Conservation (phyloP, 2,888 invertebrate genomes). For the Onchidella celtica region DNA sequence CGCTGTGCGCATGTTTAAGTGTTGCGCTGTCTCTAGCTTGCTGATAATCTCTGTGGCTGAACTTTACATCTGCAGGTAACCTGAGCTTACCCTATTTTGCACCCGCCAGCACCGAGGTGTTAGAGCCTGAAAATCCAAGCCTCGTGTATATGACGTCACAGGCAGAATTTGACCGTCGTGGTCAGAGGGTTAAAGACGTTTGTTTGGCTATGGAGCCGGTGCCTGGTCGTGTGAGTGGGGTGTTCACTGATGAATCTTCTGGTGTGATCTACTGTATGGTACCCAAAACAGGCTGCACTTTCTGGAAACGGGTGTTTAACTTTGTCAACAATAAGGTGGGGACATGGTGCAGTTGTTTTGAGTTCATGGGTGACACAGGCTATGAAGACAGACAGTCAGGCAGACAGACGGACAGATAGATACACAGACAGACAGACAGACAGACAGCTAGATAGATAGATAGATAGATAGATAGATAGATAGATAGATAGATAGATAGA, state of each 20-base stretch:
- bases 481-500: background rate
- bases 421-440: too few species aligned
- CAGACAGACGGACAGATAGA: too few species aligned
- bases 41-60: too few species aligned
- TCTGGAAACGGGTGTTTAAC: conserved; percentile 62
- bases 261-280: conserved; percentile 62
- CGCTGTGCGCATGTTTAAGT: too few species aligned
- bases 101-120: too few species aligned
- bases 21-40: too few species aligned
- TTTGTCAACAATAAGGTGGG: background rate
- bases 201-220: background rate
- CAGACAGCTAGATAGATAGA: background rate
- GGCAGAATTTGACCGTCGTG: background rate
- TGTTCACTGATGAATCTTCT: conserved; percentile 26
- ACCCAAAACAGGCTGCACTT: conserved; percentile 64
- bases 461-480: background rate
- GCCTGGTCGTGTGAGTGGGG: background rate
- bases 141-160: too few species aligned
- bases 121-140: too few species aligned
- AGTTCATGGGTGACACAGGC: background rate
- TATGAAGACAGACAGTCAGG: too few species aligned
- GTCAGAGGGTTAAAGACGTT: background rate
- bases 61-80: too few species aligned
- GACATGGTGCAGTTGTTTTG: background rate
- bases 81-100: too few species aligned